phyloP scores from a whole-genome alignment of 1,140 invertebrate species.

The Triops cancriformis region DNA sequence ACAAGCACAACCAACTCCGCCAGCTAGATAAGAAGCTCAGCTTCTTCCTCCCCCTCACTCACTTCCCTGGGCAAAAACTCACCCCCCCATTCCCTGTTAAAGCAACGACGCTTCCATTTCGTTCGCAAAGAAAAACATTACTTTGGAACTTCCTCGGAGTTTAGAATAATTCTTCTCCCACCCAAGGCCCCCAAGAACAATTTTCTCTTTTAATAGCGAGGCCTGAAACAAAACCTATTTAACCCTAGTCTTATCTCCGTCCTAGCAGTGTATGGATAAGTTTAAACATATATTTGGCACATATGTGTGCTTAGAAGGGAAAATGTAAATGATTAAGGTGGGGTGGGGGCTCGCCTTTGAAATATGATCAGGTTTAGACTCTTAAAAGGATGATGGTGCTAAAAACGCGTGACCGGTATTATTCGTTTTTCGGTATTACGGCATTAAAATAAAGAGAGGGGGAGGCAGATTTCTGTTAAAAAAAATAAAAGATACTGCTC shows the following conservation, averaged over 20 bases:
- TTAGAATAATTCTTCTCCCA: no score
- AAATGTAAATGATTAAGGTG: background rate
- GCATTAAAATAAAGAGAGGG: background rate
- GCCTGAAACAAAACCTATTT: no score
- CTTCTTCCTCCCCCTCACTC: background rate
- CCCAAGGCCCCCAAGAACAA: no score
- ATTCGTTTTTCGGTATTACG: background rate
- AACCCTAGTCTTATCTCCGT: no score
- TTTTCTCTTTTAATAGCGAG: no score
- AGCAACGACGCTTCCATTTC: background rate
- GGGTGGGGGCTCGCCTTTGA: background rate
- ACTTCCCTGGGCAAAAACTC: background rate
- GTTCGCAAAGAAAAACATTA: background rate
- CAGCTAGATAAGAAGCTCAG: conserved; percentile 10
- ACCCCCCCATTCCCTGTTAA: background rate
- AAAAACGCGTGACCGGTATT: conserved; percentile 10
- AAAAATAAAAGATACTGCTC: background rate
- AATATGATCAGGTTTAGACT: background rate
- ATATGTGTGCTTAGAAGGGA: background rate
- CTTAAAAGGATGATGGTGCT: background rate
- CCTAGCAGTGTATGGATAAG: background rate
- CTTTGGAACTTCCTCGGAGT: background rate
- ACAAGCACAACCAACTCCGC: conserved; percentile 8
- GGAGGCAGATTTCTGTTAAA: background rate
- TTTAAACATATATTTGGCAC: background rate